Conservation (phyloP, 2,888 invertebrate genomes). For the Schrankia costaestrigalis region DNA sequence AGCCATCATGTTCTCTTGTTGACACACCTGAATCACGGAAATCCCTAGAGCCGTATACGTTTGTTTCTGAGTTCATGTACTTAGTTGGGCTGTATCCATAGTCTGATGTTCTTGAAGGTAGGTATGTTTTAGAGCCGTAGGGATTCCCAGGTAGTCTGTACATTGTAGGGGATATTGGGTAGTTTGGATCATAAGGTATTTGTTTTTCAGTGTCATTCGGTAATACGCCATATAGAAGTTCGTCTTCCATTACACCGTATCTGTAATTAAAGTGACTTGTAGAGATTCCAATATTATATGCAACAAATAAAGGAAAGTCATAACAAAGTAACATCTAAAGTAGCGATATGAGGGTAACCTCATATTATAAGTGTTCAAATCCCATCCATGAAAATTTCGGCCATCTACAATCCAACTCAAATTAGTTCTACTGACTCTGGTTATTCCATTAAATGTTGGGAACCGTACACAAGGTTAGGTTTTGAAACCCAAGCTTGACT, state of each 20-base stretch:
- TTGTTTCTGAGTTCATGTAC: conserved; percentile 60
- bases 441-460: no score
- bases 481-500: no score
- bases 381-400: no score
- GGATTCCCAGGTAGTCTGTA: conserved; percentile 70
- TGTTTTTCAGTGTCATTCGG: conserved; percentile 69
- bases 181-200: conserved; percentile 71
- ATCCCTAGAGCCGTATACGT: conserved; percentile 66
- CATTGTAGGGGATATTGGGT: conserved; percentile 74
- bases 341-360: no score
- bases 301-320: no score
- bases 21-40: conserved; percentile 62
- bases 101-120: conserved; percentile 68
- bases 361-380: no score
- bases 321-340: no score
- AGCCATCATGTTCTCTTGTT: conserved; percentile 66
- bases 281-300: no score
- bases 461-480: no score
- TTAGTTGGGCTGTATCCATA: conserved; percentile 76
- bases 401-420: no score
- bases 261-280: conserved; percentile 48
- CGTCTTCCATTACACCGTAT: conserved; percentile 73
- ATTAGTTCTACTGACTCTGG: no score
- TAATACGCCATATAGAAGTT: conserved; percentile 69
- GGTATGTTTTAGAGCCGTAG: conserved; percentile 74